Evolutionary conservation across 1,140 invertebrate species (phyloP).

Genomic region (Drosophila saltans): DNA sequence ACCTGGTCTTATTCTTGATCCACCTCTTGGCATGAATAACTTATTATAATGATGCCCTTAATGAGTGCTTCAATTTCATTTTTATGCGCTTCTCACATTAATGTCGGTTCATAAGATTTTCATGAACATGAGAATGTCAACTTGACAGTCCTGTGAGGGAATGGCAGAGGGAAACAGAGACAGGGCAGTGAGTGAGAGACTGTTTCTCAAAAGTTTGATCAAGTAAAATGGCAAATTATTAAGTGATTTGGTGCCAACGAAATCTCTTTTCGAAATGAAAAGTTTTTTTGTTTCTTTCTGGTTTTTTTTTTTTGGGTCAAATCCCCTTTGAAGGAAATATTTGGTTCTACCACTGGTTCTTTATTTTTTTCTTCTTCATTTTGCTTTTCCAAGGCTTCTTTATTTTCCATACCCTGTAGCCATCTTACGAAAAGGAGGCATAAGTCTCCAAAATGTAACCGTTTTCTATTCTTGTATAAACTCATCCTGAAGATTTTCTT

Average conservation of each 20-base stretch:
- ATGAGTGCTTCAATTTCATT: slow-evolving; percentile 76
- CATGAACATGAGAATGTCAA: slow-evolving; percentile 17
- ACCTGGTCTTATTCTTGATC: not conserved
- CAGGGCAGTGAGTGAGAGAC: not conserved
- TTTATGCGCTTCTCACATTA: slow-evolving; percentile 47
- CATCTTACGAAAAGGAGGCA: too few species aligned
- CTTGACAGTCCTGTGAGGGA: not conserved
- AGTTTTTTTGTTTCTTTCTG: not conserved
- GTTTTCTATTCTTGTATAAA: too few species aligned
- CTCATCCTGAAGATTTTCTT: too few species aligned
- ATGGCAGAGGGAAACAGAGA: not conserved
- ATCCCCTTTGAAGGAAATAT: not conserved
- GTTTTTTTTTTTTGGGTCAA: not conserved
- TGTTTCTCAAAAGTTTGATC: not conserved
- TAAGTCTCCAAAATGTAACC: too few species aligned
- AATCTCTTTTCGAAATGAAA: too few species aligned
- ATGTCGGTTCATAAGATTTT: slow-evolving; percentile 16
- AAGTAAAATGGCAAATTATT: slow-evolving; percentile 1
- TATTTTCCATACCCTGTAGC: too few species aligned
- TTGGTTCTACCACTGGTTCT: not conserved
- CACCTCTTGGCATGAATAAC: slow-evolving; percentile 46
- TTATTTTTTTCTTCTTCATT: too few species aligned
- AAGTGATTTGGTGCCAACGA: not conserved
- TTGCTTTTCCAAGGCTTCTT: too few species aligned
- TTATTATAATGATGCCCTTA: slow-evolving; percentile 70